These are phyloP conservation scores for Puffinus mauretanicus DNA, from an alignment of 2,113 vertebrate species.

Conservation along the genomic window DNA sequence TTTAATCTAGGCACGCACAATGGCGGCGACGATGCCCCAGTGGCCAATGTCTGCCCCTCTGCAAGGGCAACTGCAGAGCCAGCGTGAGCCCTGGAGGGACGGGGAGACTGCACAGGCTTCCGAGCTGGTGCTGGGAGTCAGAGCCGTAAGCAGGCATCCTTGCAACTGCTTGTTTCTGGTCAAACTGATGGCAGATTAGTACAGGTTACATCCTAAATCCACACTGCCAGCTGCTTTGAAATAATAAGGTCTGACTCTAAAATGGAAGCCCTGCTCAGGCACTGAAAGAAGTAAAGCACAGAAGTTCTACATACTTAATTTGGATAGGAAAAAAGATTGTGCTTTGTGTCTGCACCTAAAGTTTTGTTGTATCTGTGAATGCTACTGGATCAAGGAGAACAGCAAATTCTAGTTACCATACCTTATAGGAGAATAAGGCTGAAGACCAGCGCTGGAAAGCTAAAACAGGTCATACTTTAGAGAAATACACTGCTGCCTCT, in stretches of 20 bases:
- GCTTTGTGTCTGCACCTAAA: not conserved
- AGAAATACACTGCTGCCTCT: not conserved
- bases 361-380: accelerated
- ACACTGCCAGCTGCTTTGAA: not conserved
- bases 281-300: not conserved
- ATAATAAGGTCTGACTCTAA: not conserved
- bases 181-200: not conserved
- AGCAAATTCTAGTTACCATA: accelerated
- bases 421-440: not conserved
- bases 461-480: not conserved
- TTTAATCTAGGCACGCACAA: not conserved
- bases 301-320: not conserved
- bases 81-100: not conserved
- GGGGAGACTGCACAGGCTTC: accelerated
- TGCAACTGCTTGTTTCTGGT: not conserved
- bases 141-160: not conserved
- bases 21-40: accelerated
- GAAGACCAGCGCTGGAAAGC: not conserved
- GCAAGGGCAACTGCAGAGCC: not conserved
- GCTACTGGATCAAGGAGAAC: not conserved
- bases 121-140: not conserved
- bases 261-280: not conserved
- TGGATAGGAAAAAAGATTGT: accelerated
- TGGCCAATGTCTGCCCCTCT: not conserved
- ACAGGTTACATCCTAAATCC: not conserved